phyloP scores from a whole-genome alignment of 2,797 vertebrate species.

The Chaetodon trifasciatus region DNA sequence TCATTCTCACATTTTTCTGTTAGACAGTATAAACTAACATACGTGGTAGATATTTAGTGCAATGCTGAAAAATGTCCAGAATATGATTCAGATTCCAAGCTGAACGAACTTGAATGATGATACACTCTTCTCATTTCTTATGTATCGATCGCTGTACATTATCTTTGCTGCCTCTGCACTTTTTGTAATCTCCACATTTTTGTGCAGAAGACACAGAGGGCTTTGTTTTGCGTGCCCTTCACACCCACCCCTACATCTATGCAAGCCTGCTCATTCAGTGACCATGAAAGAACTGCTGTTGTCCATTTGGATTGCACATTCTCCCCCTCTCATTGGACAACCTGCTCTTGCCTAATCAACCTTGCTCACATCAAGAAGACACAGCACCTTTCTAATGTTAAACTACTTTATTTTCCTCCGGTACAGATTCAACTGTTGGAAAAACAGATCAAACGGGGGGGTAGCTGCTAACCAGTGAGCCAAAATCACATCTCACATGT shows the following conservation, averaged over 20 bases:
- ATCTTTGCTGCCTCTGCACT: constrained; percentile 9
- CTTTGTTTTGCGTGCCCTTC: constrained; percentile 36
- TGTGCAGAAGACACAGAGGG: constrained; percentile 27
- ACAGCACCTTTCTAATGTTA: too few species aligned
- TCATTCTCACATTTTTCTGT: neutral
- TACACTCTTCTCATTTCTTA: neutral
- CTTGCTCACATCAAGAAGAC: neutral
- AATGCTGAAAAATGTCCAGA: neutral
- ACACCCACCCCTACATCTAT: constrained; percentile 22
- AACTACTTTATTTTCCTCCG: too few species aligned
- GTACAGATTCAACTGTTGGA: too few species aligned
- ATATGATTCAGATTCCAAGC: neutral
- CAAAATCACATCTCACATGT: too few species aligned
- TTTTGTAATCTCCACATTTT: constrained; percentile 24
- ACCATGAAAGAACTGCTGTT: constrained; percentile 1
- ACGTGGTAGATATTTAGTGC: neutral
- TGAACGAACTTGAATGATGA: neutral
- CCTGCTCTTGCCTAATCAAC: constrained; percentile 4
- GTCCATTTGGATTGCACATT: neutral
- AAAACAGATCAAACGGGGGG: too few species aligned
- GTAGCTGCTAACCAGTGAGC: too few species aligned
- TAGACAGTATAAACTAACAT: neutral
- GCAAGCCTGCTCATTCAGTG: constrained; percentile 19
- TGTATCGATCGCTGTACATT: neutral
- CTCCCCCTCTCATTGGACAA: neutral